These are phyloP conservation scores for Rhipidura dahli DNA, from an alignment of 2,113 vertebrate genomes.

Conservation along the genomic window DNA sequence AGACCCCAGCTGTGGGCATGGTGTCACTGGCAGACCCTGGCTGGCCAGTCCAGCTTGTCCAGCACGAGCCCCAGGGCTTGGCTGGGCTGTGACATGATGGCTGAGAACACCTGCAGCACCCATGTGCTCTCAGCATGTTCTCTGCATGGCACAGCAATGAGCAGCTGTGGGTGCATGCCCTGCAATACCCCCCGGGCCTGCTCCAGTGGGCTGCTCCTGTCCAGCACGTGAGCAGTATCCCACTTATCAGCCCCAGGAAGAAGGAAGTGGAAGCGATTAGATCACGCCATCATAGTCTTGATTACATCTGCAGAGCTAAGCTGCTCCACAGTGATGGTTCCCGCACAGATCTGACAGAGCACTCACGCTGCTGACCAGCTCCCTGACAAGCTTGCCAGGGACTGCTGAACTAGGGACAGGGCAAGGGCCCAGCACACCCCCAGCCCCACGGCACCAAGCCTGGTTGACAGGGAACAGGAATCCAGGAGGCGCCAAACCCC, in stretches of 20 bases:
- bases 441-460: not conserved
- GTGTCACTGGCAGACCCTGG: not conserved
- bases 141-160: rapidly evolving
- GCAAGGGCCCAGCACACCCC: too few species aligned
- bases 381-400: rapidly evolving
- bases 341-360: not conserved
- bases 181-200: not conserved
- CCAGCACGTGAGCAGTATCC: not conserved
- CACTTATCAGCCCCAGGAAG: not conserved
- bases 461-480: not conserved
- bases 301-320: not conserved
- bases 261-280: not conserved
- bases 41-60: not conserved
- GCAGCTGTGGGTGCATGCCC: rapidly evolving
- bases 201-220: rapidly evolving
- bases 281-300: rapidly evolving
- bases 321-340: rapidly evolving
- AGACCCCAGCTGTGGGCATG: not conserved
- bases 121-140: rapidly evolving
- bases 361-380: rapidly evolving
- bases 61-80: rapidly evolving
- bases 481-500: not conserved
- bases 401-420: not conserved
- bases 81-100: rapidly evolving
- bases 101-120: not conserved